Percentiles rank a stretch among this genome's conserved stretches.
Evolutionary conservation across 1,140 invertebrate species (phyloP).

Genomic region (Orchestia grillus): DNA sequence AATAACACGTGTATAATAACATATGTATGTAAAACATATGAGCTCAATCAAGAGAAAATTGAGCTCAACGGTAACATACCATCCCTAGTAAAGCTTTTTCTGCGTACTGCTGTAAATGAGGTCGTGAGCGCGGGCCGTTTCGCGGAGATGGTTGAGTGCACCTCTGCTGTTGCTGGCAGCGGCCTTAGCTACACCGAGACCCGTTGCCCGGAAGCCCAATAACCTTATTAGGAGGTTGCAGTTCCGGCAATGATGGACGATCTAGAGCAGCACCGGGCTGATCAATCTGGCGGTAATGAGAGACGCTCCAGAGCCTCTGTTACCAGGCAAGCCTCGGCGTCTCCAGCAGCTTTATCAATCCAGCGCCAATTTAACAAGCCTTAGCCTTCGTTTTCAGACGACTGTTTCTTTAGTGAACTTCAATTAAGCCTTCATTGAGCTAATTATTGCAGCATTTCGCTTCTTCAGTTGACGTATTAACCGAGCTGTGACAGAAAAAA

Average conservation of each 20-base stretch:
- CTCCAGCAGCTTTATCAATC: not conserved
- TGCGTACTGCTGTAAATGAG: not conserved
- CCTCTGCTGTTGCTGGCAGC: not conserved
- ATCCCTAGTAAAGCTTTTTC: no score
- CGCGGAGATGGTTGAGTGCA: not conserved
- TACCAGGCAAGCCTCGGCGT: not conserved
- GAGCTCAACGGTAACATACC: no score
- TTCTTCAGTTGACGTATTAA: no score
- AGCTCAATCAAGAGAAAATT: no score
- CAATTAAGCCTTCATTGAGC: no score
- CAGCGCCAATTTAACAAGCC: not conserved
- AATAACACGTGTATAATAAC: no score
- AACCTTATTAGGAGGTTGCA: not conserved
- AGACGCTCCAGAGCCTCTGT: not conserved
- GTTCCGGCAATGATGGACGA: not conserved
- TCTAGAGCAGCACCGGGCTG: not conserved
- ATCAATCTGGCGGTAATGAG: not conserved
- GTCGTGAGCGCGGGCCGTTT: not conserved
- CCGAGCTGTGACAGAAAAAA: no score
- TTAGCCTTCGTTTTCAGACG: not conserved
- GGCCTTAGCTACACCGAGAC: not conserved
- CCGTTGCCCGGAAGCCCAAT: not conserved
- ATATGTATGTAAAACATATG: no score
- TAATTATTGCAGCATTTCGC: no score
- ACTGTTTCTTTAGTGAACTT: not conserved